phyloP scores from a whole-genome alignment of 1,140 invertebrate species.

The Drosophila busckii region DNA sequence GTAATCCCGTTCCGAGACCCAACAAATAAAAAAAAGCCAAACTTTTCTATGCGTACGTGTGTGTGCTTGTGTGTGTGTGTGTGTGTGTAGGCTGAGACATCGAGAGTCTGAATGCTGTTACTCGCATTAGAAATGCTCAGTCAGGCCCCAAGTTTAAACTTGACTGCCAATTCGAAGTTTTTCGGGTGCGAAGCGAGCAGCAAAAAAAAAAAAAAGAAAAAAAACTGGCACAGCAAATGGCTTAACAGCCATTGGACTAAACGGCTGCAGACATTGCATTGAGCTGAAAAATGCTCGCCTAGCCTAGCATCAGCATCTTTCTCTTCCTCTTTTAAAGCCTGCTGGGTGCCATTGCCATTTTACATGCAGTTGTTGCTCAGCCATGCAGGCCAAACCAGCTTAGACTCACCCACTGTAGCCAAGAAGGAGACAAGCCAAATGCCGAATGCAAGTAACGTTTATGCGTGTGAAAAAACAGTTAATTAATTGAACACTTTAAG shows the following conservation, averaged over 20 bases:
- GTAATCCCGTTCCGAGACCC: not conserved
- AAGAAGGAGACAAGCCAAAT: no score
- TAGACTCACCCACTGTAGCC: no score
- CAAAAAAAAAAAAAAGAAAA: no score
- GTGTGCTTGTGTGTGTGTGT: no score
- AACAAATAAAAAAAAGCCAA: conserved; percentile 7
- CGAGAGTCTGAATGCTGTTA: conserved; percentile 15
- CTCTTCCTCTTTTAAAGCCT: conserved; percentile 38
- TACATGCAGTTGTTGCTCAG: not conserved
- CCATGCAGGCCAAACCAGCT: no score
- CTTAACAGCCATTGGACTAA: conserved; percentile 52
- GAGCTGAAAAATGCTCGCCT: conserved; percentile 59
- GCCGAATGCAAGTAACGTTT: conserved; percentile 2
- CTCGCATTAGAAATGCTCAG: conserved; percentile 27
- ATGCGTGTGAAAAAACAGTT: no score
- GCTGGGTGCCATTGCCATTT: conserved; percentile 4
- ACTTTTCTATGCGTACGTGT: no score
- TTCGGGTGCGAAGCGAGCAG: no score
- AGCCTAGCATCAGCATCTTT: no score
- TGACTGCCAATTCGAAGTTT: conserved; percentile 35
- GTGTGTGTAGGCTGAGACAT: conserved; percentile 13
- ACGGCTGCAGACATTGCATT: conserved; percentile 59
- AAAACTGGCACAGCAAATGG: conserved; percentile 31
- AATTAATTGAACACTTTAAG: no score
- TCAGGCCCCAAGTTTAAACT: conserved; percentile 34